Evolutionary conservation across 2,888 invertebrate genomes (phyloP), one percentile per base, ranked within the genome.

Genomic region (Anorthoa munda): DNA sequence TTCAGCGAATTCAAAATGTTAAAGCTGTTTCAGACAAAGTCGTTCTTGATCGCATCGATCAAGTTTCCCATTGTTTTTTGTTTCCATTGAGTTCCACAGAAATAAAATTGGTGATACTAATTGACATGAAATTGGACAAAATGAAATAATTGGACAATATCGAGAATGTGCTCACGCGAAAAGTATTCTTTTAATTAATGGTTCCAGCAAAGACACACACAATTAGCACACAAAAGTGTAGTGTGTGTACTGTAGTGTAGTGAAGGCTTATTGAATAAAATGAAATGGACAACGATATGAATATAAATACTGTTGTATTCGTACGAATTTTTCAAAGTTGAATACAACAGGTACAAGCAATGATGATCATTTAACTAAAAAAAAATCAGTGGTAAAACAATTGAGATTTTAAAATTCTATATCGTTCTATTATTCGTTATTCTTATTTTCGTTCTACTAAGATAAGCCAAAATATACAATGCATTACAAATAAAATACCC

Each of bases 1-100:
- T 79, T 82, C 71, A 68, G 80, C 72, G 51, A 79, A 84, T 87
- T 79, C 83, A 83, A 87, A 87, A 87, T 75, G 77, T 79, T 84
- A 79, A 81, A 82, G 82, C 77, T 61, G 77, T 79, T 83, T 80
- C 84, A 88, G 79, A 86, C 77, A 31, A 21, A 31, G 1, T 55
- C n/a, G 26, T 56, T 21, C 53, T 53, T 58, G 55, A 56, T 63
- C n/a, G 55, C 26, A 9, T 48, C n/a, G 23, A 17, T 9, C 7
- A 39, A 9, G 7, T 39, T 39, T 39, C 9, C 31, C 31, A 31
- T 31, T 4, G 31, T 45, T 63, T 58, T 55, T 78, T 48, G n/a
- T 60, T 60, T 21, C 12, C n/a, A 67, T 48, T 60, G 15, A 55
- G 15, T 13, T 4, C 5, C n/a, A 50, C 15, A 46, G 55, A 60